Conservation (phyloP, 1,140 invertebrate species). For the Drosophila cardini region DNA sequence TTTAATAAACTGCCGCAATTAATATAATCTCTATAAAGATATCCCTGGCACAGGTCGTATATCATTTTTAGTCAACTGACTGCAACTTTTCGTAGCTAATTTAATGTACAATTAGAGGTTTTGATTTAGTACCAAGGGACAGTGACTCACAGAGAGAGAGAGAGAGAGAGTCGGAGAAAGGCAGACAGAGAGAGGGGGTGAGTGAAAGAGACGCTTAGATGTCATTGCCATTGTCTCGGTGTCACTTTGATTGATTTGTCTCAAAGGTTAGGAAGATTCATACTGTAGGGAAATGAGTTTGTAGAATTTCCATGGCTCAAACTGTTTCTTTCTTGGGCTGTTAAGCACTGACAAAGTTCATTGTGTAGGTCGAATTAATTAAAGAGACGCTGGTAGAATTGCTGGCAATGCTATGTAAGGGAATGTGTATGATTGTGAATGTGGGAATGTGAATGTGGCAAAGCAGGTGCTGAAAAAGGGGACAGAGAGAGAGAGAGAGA, state of each 20-base stretch:
- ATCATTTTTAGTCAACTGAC: constrained; percentile 23
- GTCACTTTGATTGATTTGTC: constrained; percentile 68
- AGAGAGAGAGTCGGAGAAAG: background rate
- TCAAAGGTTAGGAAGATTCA: constrained; percentile 2
- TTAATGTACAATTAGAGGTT: constrained; percentile 69
- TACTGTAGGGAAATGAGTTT: background rate
- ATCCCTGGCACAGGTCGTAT: background rate
- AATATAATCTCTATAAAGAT: background rate
- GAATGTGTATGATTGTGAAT: constrained; percentile 34
- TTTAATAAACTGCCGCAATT: constrained; percentile 8
- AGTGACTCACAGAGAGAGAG: too few species aligned
- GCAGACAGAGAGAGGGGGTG: too few species aligned
- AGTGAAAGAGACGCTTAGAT: too few species aligned
- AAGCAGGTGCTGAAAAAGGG: constrained; percentile 23
- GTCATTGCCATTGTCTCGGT: constrained; percentile 16
- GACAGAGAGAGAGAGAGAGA: background rate
- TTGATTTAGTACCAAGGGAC: constrained; percentile 35
- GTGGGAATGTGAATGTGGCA: constrained; percentile 29
- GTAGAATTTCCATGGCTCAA: background rate
- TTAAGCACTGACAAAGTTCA: constrained; percentile 56
- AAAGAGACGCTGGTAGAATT: constrained; percentile 24
- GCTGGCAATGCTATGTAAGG: constrained; percentile 8
- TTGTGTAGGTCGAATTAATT: constrained; percentile 66
- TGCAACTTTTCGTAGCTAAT: constrained; percentile 47
- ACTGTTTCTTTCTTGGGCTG: constrained; percentile 22